These are phyloP conservation scores for Sibirionetta formosa DNA, from an alignment of 2,797 vertebrate genomes.

Conservation along the genomic window DNA sequence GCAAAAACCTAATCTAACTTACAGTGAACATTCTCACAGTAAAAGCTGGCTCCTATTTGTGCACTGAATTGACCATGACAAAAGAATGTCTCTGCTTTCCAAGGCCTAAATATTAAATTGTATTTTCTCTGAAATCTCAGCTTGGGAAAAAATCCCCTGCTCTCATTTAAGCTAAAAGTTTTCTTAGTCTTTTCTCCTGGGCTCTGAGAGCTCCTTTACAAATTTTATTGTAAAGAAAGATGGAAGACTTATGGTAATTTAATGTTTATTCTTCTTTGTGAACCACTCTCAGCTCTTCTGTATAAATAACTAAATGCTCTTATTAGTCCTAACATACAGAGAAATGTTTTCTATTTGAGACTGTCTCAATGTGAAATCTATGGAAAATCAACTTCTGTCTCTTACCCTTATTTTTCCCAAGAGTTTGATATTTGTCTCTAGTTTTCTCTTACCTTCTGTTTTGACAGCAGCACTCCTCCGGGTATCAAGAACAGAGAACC, in stretches of 20 bases:
- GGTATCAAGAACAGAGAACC: background rate
- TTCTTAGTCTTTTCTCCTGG: constrained; percentile 4
- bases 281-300: constrained; percentile 55
- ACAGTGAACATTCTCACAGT: background rate
- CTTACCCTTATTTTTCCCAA: background rate
- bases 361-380: constrained; percentile 45
- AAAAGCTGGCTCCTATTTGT: background rate
- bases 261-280: constrained; percentile 62
- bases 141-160: background rate
- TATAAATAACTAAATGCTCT: constrained; percentile 74
- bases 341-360: constrained; percentile 31
- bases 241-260: constrained; percentile 74
- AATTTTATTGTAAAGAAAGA: constrained; percentile 56
- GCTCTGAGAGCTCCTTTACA: background rate
- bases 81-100: background rate
- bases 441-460: constrained; percentile 29
- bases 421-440: constrained; percentile 2
- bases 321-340: constrained; percentile 68
- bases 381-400: constrained; percentile 55
- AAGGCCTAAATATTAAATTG: constrained; percentile 28
- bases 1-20: background rate
- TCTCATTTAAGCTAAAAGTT: constrained; percentile 21
- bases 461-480: background rate
- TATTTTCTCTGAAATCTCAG: constrained; percentile 39
- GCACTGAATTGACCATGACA: background rate